phyloP scores from a whole-genome alignment of 2,113 vertebrate genomes.

The Rhombomys opimus region DNA sequence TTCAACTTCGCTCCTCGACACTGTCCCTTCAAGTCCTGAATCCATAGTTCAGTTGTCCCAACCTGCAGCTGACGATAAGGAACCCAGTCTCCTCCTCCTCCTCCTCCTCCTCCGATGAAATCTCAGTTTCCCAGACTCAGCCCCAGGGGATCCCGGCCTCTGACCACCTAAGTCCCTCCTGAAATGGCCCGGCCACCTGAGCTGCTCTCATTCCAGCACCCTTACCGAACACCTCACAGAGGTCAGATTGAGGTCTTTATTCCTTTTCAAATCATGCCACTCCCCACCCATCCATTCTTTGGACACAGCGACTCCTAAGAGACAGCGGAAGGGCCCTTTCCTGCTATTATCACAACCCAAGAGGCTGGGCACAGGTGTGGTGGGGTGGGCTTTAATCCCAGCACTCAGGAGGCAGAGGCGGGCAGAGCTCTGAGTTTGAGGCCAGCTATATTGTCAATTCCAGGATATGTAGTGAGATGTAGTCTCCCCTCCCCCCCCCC shows the following conservation, averaged over 20 bases:
- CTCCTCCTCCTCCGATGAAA: neutral
- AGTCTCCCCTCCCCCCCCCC: no score
- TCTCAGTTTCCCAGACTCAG: neutral
- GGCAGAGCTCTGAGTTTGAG: no score
- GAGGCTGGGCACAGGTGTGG: neutral
- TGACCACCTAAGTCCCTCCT: neutral
- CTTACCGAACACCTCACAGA: neutral
- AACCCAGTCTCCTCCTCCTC: neutral
- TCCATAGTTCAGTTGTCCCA: no score
- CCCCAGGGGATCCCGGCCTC: neutral
- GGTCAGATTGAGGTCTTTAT: neutral
- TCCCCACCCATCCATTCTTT: neutral
- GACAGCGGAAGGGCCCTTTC: neutral
- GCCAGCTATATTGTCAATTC: no score
- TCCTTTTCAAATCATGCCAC: no score
- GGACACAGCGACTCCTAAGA: neutral
- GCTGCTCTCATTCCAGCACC: neutral
- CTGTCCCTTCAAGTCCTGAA: neutral
- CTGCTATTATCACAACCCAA: neutral
- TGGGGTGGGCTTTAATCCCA: neutral
- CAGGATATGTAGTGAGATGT: no score
- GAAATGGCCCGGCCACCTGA: neutral
- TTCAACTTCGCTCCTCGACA: neutral
- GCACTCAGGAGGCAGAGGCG: neutral
- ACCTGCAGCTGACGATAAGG: neutral